Conservation (phyloP, 2,888 invertebrate species). For the Agrochola lychnidis region DNA sequence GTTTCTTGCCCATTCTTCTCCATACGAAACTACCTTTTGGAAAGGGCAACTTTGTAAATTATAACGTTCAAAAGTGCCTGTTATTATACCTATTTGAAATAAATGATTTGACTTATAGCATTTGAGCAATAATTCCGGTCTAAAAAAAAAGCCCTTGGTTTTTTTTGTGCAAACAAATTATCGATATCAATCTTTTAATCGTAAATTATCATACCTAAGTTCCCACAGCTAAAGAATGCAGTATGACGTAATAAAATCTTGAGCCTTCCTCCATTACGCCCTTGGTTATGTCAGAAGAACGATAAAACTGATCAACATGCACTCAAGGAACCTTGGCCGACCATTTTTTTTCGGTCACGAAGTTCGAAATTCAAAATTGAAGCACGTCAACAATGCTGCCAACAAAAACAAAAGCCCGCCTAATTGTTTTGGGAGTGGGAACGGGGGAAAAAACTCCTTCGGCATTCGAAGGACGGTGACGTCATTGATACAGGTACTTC, state of each 20-base stretch:
- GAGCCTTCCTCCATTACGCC: slow-evolving; percentile 36
- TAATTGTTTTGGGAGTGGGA: slow-evolving; percentile 83
- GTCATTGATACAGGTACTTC: slow-evolving; percentile 81
- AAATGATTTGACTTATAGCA: not conserved
- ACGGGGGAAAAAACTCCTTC: slow-evolving; percentile 77
- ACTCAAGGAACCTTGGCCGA: slow-evolving; percentile 58
- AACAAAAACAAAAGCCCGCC: slow-evolving; percentile 82
- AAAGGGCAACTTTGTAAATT: not conserved
- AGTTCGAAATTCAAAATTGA: slow-evolving; percentile 67
- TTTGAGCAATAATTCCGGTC: not conserved
- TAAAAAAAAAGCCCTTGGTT: not conserved
- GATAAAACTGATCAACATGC: slow-evolving; percentile 58
- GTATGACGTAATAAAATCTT: slow-evolving; percentile 53
- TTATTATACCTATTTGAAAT: not conserved
- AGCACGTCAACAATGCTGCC: slow-evolving; percentile 72
- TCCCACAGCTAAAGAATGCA: slow-evolving; percentile 43
- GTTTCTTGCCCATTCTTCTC: not conserved
- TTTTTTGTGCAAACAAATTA: slow-evolving; percentile 16
- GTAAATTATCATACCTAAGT: slow-evolving; percentile 25
- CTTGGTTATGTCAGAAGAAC: slow-evolving; percentile 44
- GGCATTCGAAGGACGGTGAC: slow-evolving; percentile 87
- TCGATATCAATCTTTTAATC: slow-evolving; percentile 13
- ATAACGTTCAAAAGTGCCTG: not conserved
- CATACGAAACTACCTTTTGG: not conserved
- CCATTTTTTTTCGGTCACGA: slow-evolving; percentile 61